Conservation (phyloP, 2,797 vertebrate genomes). For the Spinibarbus caldwelli region DNA sequence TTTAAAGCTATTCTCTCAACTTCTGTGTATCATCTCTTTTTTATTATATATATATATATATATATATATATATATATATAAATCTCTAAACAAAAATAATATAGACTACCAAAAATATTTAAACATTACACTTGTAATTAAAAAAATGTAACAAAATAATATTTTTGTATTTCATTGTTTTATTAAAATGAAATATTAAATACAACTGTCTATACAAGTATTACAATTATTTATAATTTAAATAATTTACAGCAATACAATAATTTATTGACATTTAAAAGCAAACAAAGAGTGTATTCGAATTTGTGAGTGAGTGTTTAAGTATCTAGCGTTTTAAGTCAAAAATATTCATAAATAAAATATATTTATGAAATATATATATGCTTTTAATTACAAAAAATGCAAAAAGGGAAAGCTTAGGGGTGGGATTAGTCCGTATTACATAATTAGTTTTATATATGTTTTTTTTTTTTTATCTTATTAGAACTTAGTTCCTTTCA, state of each 20-base stretch:
- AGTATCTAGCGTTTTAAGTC: neutral
- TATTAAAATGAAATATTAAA: neutral
- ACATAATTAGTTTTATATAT: neutral
- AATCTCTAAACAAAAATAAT: neutral
- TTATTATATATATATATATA: no score
- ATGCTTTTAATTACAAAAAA: neutral
- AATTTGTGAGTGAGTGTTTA: neutral
- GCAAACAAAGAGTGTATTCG: neutral
- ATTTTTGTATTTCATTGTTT: neutral
- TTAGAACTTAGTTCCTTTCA: slow-evolving; percentile 67
- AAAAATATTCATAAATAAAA: neutral
- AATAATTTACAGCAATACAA: slow-evolving; percentile 25
- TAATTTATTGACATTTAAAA: slow-evolving; percentile 1
- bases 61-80: no score
- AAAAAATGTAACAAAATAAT: neutral
- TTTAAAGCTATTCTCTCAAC: no score
- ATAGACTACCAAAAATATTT: neutral
- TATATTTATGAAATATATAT: neutral
- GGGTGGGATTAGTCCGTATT: neutral
- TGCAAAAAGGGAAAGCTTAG: neutral
- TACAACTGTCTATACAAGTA: neutral
- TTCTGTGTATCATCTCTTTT: no score
- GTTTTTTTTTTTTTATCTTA: neutral
- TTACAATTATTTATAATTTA: neutral
- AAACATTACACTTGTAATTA: neutral